These are phyloP conservation scores for Drosophila tani DNA, from an alignment of 1,140 invertebrate genomes.

Conservation along the genomic window DNA sequence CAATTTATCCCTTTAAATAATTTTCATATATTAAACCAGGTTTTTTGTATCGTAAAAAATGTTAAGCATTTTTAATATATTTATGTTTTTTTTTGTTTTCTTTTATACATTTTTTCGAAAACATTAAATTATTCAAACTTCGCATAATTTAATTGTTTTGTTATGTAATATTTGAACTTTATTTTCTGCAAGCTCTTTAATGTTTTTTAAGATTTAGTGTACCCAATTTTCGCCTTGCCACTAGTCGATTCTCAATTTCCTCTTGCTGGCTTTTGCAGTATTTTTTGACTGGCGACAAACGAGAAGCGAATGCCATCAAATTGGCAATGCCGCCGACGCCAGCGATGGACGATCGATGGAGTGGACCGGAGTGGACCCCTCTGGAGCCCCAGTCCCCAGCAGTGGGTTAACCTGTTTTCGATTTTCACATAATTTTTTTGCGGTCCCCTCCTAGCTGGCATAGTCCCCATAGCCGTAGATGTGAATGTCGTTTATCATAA, in stretches of 20 bases:
- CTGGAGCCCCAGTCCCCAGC: not conserved
- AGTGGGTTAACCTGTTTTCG: slow-evolving; percentile 76
- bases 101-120: no score
- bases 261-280: slow-evolving; percentile 16
- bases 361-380: slow-evolving; percentile 9
- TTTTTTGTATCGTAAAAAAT: no score
- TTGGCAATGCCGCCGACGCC: slow-evolving; percentile 78
- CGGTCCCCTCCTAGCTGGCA: slow-evolving; percentile 6
- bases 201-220: not conserved
- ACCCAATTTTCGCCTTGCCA: not conserved
- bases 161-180: not conserved
- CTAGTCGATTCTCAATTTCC: slow-evolving; percentile 6
- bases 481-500: slow-evolving; percentile 84
- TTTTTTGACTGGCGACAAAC: slow-evolving; percentile 46
- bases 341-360: slow-evolving; percentile 55
- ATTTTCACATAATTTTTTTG: slow-evolving; percentile 38
- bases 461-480: slow-evolving; percentile 28
- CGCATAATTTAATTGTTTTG: no score
- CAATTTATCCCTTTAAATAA: no score
- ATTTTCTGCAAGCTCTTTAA: fast-evolving
- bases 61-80: no score
- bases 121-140: no score
- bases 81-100: no score
- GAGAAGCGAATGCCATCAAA: slow-evolving; percentile 63
- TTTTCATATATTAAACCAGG: no score